These are phyloP conservation scores for Scolopax rusticola DNA, from an alignment of 2,797 vertebrate species.

Conservation along the genomic window DNA sequence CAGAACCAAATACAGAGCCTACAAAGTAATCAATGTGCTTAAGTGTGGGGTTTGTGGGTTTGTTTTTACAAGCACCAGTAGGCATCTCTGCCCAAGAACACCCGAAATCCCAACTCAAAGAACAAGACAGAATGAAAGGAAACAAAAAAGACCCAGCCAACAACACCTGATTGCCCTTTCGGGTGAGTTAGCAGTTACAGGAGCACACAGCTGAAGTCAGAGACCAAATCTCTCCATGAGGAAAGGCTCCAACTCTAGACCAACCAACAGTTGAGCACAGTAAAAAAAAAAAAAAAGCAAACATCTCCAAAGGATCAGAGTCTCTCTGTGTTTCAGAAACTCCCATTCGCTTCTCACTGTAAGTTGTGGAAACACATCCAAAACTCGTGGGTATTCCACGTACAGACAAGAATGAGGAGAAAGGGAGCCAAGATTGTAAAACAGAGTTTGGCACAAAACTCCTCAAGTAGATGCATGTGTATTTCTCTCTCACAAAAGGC, in stretches of 20 bases:
- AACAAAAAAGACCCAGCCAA: constrained; percentile 19
- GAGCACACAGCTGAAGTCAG: not conserved
- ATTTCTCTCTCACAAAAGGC: constrained; percentile 70
- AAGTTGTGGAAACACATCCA: constrained; percentile 14
- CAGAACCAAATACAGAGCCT: not conserved
- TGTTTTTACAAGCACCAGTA: constrained; percentile 64
- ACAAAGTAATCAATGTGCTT: not conserved
- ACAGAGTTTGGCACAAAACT: constrained; percentile 72
- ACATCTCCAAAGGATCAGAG: constrained; percentile 39
- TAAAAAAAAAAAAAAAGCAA: not conserved
- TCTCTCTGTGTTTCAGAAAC: constrained; percentile 42
- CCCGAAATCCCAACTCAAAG: constrained; percentile 53
- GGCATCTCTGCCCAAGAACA: constrained; percentile 51
- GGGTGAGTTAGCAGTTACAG: not conserved
- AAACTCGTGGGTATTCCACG: constrained; percentile 17
- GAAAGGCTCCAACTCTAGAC: constrained; percentile 45
- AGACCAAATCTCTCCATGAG: not conserved
- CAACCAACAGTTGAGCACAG: not conserved
- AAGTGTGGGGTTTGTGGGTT: constrained; percentile 30
- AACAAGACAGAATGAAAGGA: constrained; percentile 1
- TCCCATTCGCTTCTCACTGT: constrained; percentile 19
- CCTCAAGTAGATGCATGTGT: constrained; percentile 51
- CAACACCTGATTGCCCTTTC: constrained; percentile 6
- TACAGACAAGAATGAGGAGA: constrained; percentile 31
- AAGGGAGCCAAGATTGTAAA: constrained; percentile 47